phyloP scores from a whole-genome alignment of 2,888 invertebrate genomes.

The Gastrophysa polygoni region DNA sequence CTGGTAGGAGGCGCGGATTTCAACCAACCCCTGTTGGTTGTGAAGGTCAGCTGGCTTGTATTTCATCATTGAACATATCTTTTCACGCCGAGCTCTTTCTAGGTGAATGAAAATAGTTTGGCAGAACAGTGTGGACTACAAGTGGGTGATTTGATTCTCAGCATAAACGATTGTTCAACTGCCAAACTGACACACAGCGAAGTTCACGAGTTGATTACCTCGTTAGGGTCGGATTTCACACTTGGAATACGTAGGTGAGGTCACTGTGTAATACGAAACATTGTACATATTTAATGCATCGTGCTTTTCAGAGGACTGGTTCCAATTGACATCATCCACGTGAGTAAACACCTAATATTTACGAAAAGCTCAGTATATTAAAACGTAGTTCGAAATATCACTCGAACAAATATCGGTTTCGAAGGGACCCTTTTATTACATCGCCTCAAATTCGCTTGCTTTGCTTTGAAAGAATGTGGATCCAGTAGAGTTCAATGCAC shows the following conservation, averaged over 20 bases:
- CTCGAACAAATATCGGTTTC: too few species aligned
- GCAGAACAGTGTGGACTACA: conserved; percentile 82
- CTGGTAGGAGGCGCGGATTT: conserved; percentile 77
- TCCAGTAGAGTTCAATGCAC: too few species aligned
- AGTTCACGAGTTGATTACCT: conserved; percentile 74
- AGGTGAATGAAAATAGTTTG: conserved; percentile 83
- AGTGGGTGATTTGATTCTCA: conserved; percentile 83
- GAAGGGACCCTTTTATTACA: too few species aligned
- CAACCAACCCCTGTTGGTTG: conserved; percentile 74
- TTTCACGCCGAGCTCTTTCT: too few species aligned
- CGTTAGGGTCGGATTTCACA: conserved; percentile 73
- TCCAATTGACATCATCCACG: not conserved
- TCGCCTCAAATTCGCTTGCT: too few species aligned
- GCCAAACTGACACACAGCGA: conserved; percentile 75
- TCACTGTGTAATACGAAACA: not conserved
- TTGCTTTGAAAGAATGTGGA: too few species aligned
- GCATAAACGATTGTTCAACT: conserved; percentile 74
- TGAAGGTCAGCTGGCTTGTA: conserved; percentile 66
- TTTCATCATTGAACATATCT: too few species aligned
- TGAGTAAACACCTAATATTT: not conserved
- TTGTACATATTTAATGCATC: not conserved
- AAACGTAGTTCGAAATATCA: too few species aligned
- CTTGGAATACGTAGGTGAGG: conserved; percentile 73
- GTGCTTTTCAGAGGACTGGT: not conserved
- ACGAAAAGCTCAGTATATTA: too few species aligned